A percentile compares a stretch with the other conserved stretches of the same genome.
These are phyloP conservation scores for Cyanistes caeruleus DNA, from an alignment of 2,113 vertebrate genomes.

Conservation along the genomic window DNA sequence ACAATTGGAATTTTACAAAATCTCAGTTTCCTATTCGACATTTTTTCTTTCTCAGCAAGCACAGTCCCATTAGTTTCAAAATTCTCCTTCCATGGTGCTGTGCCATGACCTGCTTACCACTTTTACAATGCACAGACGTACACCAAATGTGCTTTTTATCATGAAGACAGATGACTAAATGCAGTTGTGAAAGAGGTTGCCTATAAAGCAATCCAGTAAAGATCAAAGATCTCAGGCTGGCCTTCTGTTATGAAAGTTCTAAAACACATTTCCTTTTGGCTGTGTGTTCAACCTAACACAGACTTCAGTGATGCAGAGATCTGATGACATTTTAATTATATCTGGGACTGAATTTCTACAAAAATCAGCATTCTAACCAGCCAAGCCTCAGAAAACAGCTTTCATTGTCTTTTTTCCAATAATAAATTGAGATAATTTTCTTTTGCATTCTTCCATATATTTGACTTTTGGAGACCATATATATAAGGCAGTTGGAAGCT, in stretches of 20 bases:
- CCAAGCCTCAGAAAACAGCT: constrained; percentile 24
- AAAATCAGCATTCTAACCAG: constrained; percentile 23
- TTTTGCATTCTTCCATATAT: background rate
- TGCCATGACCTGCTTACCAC: background rate
- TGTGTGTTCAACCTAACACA: background rate
- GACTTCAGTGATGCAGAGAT: constrained; percentile 29
- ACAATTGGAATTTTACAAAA: background rate
- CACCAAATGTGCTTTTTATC: constrained; percentile 43
- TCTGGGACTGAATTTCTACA: constrained; percentile 34
- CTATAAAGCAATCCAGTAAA: constrained; percentile 19
- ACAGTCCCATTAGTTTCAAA: background rate
- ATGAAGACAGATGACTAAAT: constrained; percentile 43
- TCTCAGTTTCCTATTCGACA: background rate
- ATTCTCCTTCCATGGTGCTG: background rate
- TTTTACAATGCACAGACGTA: background rate
- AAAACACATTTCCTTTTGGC: constrained; percentile 58
- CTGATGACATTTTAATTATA: constrained; percentile 33
- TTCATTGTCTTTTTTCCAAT: constrained; percentile 12
- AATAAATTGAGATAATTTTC: background rate
- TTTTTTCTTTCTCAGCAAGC: background rate
- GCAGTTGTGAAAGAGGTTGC: constrained; percentile 33
- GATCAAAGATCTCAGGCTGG: background rate
- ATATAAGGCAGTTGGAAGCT: background rate
- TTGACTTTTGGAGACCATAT: background rate
- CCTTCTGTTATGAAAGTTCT: constrained; percentile 30